These are phyloP conservation scores for Labia minor DNA, from an alignment of 2,888 invertebrate species.

Conservation along the genomic window DNA sequence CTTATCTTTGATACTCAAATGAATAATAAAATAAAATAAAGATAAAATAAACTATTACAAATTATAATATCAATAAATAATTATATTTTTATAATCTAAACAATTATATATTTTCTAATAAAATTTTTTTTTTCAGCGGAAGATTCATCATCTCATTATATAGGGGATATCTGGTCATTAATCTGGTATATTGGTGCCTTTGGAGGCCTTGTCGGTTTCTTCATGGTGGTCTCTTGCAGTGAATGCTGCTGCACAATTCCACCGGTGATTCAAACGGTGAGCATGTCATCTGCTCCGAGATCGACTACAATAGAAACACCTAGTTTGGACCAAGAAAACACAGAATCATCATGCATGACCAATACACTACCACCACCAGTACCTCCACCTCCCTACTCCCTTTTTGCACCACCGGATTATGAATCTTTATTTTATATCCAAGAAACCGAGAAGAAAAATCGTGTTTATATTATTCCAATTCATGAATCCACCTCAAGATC, in stretches of 20 bases:
- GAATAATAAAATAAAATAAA: too few relatives aligned
- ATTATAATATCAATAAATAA: too few relatives aligned
- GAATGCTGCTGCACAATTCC: slow-evolving; percentile 41
- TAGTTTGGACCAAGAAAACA: slow-evolving; percentile 26
- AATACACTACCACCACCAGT: slow-evolving; percentile 27
- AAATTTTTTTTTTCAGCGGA: too few relatives aligned
- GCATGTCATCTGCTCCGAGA: slow-evolving; percentile 27
- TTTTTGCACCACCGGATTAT: slow-evolving; percentile 46
- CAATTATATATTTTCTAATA: too few relatives aligned
- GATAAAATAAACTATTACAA: too few relatives aligned
- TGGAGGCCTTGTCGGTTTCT: slow-evolving; percentile 45
- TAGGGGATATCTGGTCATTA: slow-evolving; percentile 46
- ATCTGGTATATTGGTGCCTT: slow-evolving; percentile 48
- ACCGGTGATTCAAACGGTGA: slow-evolving; percentile 31
- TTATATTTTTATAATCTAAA: too few relatives aligned
- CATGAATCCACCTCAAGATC: neutral
- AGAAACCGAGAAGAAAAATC: neutral
- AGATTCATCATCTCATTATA: too few relatives aligned
- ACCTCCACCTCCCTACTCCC: slow-evolving; percentile 45
- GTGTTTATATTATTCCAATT: neutral
- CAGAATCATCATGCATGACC: slow-evolving; percentile 23
- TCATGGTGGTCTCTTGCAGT: slow-evolving; percentile 45
- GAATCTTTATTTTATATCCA: slow-evolving; percentile 39
- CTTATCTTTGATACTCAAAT: too few relatives aligned
- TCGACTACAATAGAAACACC: slow-evolving; percentile 27